A percentile compares a stretch with the other conserved stretches of the same genome.
Conservation (phyloP, 2,888 invertebrate genomes). For the Tenthredo mesomela region DNA sequence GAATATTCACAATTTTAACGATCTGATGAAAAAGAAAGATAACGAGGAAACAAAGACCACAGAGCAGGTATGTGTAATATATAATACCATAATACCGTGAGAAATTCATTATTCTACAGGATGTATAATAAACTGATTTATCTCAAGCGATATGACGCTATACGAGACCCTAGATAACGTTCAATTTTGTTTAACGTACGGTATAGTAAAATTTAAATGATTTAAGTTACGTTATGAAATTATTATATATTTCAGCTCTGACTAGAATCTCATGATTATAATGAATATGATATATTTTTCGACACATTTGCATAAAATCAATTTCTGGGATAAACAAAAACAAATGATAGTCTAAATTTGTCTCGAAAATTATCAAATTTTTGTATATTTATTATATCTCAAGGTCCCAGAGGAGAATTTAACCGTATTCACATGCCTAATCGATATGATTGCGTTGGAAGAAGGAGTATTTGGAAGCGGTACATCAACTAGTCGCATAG, state of each 20-base stretch:
- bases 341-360: background rate
- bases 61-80: background rate
- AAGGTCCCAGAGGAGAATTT: conserved; percentile 32
- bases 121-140: background rate
- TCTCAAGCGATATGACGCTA: background rate
- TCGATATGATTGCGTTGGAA: conserved; percentile 50
- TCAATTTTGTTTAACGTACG: background rate
- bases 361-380: background rate
- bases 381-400: background rate
- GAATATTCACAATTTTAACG: background rate
- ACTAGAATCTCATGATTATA: background rate
- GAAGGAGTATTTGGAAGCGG: conserved; percentile 48
- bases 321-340: background rate
- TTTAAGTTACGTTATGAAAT: background rate
- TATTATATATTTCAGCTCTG: no score
- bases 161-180: background rate
- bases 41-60: background rate
- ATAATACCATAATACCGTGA: conserved; percentile 6
- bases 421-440: conserved; percentile 43
- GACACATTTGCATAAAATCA: background rate
- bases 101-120: background rate
- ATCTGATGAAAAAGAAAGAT: conserved; percentile 7
- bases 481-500: conserved; percentile 39
- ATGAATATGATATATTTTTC: background rate
- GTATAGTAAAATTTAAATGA: background rate